Evolutionary conservation across 2,888 invertebrate species (phyloP).

Genomic region (Horisme vitalbata): DNA sequence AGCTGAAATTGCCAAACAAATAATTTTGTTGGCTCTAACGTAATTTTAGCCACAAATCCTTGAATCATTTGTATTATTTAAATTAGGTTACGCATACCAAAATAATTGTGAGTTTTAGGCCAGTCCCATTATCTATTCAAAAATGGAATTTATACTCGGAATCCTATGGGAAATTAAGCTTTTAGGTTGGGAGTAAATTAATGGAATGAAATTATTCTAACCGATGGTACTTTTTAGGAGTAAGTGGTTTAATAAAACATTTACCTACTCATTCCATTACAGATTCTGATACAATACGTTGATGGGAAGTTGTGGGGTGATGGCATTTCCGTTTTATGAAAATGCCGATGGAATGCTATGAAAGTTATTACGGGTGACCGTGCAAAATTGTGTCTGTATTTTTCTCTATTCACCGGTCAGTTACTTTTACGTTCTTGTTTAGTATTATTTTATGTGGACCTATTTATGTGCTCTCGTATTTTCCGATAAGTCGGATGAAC

Average conservation of each 20-base stretch:
- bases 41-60: constrained; percentile 10
- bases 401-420: constrained; percentile 20
- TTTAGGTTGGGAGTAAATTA: constrained; percentile 34
- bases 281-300: constrained; percentile 38
- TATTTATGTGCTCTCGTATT: constrained; percentile 17
- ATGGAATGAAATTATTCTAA: constrained; percentile 36
- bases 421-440: constrained; percentile 15
- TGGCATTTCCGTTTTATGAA: constrained; percentile 15
- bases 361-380: constrained; percentile 16
- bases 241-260: constrained; percentile 41
- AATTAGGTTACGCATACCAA: constrained; percentile 11
- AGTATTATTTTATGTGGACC: constrained; percentile 19
- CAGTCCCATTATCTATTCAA: constrained; percentile 34
- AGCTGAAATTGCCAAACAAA: too few relatives aligned
- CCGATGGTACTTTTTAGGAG: constrained; percentile 33
- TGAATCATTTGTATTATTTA: constrained; percentile 12
- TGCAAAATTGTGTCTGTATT: constrained; percentile 11
- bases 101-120: constrained; percentile 29
- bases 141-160: constrained; percentile 36
- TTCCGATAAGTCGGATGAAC: constrained; percentile 15
- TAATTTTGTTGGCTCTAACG: too few relatives aligned
- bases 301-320: constrained; percentile 34
- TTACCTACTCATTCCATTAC: constrained; percentile 37
- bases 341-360: constrained; percentile 16
- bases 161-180: constrained; percentile 37